Base-by-base conservation (phyloP, 1,140 invertebrate species). In the Tenebrio molitor region DNA sequence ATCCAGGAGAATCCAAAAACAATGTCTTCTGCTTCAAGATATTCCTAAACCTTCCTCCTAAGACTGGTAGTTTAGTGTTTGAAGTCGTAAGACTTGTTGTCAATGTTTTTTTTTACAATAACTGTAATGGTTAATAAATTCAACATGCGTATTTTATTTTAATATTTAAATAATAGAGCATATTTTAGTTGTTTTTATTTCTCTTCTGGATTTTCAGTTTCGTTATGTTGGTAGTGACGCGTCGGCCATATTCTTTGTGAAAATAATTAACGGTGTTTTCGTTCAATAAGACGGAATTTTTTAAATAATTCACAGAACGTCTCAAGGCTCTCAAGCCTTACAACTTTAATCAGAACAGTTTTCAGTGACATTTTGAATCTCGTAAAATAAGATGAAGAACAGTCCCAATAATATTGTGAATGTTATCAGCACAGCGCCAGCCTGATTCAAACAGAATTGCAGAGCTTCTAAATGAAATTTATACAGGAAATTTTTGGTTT, bases 291-390 rank as follows among this genome's bases (percentile, higher is more conserved):
- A 14, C 15, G 10, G 19, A 41, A 23, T 16, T 5, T 63, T 17
- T 0, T 15, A n/a, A 50, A 44, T 23, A 58, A 29, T 5, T 14
- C 10, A 1, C 33, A 73, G 17, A 19, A 80, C 79, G 79, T 34
- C 74, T 41, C 91, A n/a, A n/a, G n/a, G n/a, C n/a, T n/a, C n/a
- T n/a, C n/a, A n/a, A n/a, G n/a, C n/a, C n/a, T 58, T 6, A 58
- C 8, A 0, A 12, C 0, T 29, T 29, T 10, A n/a, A n/a, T n/a
- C n/a, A n/a, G n/a, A n/a, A n/a, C n/a, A n/a, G n/a, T n/a, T n/a
- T n/a, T n/a, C n/a, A n/a, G n/a, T n/a, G n/a, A n/a, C n/a, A n/a
- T n/a, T 3, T 7, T 10, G 15, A 21, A 21, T 21, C n/a, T 21
- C 2, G 23, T 17, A 21, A 8, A 19, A 50, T 10, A 50, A 1